A percentile compares a stretch with the other conserved stretches of the same genome.
These are phyloP conservation scores for Cataglyphis cursor DNA, from an alignment of 2,888 invertebrate species.

Conservation along the genomic window DNA sequence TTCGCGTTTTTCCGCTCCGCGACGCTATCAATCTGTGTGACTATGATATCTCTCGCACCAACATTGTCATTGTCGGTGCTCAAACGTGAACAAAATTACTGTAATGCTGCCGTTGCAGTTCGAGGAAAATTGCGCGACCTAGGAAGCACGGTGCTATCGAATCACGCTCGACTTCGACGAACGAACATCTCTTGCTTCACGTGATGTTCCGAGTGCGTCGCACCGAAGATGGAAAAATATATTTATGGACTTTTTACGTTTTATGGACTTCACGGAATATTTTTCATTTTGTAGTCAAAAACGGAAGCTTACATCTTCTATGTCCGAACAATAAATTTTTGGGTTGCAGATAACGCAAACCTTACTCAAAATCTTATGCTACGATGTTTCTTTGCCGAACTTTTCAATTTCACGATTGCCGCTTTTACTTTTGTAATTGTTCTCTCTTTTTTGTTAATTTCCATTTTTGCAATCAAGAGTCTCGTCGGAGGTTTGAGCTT, in stretches of 20 bases:
- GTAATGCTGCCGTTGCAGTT: background rate
- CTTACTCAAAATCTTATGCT: slow-evolving; percentile 46
- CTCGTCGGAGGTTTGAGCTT: background rate
- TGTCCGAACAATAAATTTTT: slow-evolving; percentile 75
- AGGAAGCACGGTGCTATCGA: slow-evolving; percentile 16
- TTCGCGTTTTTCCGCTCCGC: slow-evolving; percentile 4
- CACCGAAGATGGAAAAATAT: background rate
- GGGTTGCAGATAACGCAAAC: slow-evolving; percentile 67
- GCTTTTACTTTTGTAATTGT: background rate
- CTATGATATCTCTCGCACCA: slow-evolving; percentile 10
- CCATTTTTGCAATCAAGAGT: background rate
- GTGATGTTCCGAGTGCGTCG: background rate
- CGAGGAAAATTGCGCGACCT: slow-evolving; percentile 12
- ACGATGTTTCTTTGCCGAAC: background rate
- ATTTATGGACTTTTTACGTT: background rate
- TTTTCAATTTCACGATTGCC: background rate
- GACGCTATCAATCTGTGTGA: slow-evolving; percentile 20
- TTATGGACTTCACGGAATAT: background rate
- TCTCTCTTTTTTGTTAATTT: background rate
- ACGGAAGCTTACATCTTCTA: slow-evolving; percentile 59
- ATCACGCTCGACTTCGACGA: slow-evolving; percentile 8
- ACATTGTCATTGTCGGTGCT: background rate
- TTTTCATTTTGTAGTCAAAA: background rate
- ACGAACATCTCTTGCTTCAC: slow-evolving; percentile 16
- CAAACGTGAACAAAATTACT: slow-evolving; percentile 36